Conservation (phyloP, 2,888 invertebrate species). For the Amiota mariae region DNA sequence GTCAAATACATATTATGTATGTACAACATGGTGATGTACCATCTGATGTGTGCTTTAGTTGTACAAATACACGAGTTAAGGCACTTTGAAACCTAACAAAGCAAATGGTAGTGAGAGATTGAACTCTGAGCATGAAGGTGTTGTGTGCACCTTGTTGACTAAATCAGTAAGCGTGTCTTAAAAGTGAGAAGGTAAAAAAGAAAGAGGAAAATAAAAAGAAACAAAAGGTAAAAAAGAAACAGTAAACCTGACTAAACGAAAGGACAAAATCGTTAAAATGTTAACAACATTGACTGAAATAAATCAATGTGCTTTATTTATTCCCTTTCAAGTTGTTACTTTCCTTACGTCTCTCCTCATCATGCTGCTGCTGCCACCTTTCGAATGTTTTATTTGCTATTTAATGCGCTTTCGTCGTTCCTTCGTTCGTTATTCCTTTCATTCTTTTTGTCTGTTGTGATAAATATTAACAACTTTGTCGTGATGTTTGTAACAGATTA, state of each 20-base stretch:
- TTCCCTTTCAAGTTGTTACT: slow-evolving; percentile 60
- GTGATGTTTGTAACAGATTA: too few relatives aligned
- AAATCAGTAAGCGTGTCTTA: neutral
- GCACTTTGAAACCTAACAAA: neutral
- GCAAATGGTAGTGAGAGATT: neutral
- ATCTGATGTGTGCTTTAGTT: too few relatives aligned
- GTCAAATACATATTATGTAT: too few relatives aligned
- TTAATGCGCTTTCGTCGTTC: slow-evolving; percentile 38
- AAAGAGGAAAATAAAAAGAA: slow-evolving; percentile 26
- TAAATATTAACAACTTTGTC: too few relatives aligned
- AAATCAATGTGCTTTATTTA: slow-evolving; percentile 66
- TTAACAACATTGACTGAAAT: slow-evolving; percentile 65
- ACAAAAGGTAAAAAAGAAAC: slow-evolving; percentile 29
- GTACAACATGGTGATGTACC: too few relatives aligned
- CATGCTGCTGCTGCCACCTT: too few relatives aligned
- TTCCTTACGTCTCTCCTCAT: neutral
- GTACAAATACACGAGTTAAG: too few relatives aligned
- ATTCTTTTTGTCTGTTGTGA: neutral
- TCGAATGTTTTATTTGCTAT: too few relatives aligned
- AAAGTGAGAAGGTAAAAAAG: slow-evolving; percentile 1
- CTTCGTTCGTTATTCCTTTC: slow-evolving; percentile 42
- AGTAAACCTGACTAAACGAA: slow-evolving; percentile 52
- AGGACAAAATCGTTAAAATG: slow-evolving; percentile 68
- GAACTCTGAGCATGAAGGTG: too few relatives aligned
- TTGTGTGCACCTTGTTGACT: neutral